Conservation (phyloP, 2,113 vertebrate genomes). For the Uria aalge region DNA sequence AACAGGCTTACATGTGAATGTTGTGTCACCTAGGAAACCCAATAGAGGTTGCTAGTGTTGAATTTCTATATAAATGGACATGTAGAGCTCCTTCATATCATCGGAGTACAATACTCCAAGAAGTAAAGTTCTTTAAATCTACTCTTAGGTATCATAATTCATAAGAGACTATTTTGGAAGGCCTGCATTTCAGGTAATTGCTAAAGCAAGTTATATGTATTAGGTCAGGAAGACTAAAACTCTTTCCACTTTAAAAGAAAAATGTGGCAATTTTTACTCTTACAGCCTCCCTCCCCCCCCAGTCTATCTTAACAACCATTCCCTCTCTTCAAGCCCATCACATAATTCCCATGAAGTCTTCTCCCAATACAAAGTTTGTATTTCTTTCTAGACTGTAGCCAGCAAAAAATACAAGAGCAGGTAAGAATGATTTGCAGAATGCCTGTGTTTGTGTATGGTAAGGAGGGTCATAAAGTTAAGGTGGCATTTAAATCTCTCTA, state of each 20-base stretch:
- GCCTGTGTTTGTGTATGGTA: not conserved
- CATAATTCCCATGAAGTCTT: not conserved
- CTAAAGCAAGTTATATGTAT: not conserved
- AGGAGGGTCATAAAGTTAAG: not conserved
- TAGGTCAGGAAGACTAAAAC: not conserved
- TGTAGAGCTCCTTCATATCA: not conserved
- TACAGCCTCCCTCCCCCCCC: not conserved
- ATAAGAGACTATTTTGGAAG: not conserved
- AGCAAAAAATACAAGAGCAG: not conserved
- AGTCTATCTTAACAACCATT: not conserved
- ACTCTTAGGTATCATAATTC: not conserved
- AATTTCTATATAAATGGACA: not conserved
- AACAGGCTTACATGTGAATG: accelerated
- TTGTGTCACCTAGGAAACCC: not conserved
- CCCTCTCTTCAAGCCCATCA: not conserved
- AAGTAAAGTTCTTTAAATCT: not conserved
- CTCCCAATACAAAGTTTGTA: not conserved
- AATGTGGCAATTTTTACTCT: not conserved
- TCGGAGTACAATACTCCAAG: not conserved
- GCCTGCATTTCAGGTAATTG: not conserved
- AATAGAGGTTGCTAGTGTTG: not conserved
- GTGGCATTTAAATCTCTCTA: not conserved
- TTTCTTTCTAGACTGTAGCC: not conserved
- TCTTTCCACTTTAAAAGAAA: not conserved
- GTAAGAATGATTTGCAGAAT: not conserved